Conservation (phyloP, 2,888 invertebrate species). For the Drosophila greeni region DNA sequence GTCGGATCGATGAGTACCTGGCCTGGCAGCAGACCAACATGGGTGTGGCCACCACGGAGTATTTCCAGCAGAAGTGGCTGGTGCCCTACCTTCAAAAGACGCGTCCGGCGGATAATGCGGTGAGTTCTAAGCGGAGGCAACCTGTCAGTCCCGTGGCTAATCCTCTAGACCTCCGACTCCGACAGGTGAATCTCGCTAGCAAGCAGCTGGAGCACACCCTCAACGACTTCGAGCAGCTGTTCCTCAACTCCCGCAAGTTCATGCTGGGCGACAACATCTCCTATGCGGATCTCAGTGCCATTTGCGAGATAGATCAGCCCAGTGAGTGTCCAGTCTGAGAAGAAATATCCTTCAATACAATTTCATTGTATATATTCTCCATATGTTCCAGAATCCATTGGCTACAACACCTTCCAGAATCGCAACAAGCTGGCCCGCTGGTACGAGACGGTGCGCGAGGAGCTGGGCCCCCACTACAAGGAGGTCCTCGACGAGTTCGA, state of each 20-base stretch:
- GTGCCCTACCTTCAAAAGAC: slow-evolving; percentile 80
- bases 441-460: slow-evolving; percentile 82
- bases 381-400: slow-evolving; percentile 82
- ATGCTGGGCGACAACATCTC: slow-evolving; percentile 83
- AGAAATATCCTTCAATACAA: background rate
- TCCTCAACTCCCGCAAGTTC: slow-evolving; percentile 79
- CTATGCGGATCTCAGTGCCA: slow-evolving; percentile 86
- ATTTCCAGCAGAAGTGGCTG: slow-evolving; percentile 81
- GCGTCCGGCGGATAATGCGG: slow-evolving; percentile 78
- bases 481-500: slow-evolving; percentile 80
- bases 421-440: slow-evolving; percentile 82
- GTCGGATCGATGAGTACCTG: slow-evolving; percentile 85
- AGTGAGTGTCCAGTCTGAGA: slow-evolving; percentile 79
- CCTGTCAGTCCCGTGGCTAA: background rate
- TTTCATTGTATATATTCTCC: background rate
- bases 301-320: slow-evolving; percentile 88
- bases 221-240: slow-evolving; percentile 81
- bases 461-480: slow-evolving; percentile 83
- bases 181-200: slow-evolving; percentile 70
- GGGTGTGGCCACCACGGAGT: slow-evolving; percentile 81
- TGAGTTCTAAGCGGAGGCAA: slow-evolving; percentile 52
- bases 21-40: slow-evolving; percentile 87
- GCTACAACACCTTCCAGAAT: slow-evolving; percentile 82
- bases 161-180: background rate
- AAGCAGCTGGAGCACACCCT: slow-evolving; percentile 81